Percentiles rank a stretch among this genome's conserved stretches.
Conservation (phyloP, 2,797 vertebrate genomes). For the Malacoctenus gilli region DNA sequence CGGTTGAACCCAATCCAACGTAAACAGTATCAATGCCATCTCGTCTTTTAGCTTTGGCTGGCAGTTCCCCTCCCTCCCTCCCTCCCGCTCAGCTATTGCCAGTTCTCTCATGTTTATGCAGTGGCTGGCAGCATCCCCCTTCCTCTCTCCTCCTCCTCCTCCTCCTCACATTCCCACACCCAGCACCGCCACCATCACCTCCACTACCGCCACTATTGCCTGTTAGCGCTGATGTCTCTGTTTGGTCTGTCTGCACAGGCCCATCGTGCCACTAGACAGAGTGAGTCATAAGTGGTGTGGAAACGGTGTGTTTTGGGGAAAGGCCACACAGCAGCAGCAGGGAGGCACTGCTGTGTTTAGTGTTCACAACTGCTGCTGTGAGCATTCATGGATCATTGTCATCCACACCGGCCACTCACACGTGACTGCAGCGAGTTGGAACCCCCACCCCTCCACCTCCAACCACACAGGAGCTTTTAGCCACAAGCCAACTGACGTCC, state of each 20-base stretch:
- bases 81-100: conserved; percentile 23
- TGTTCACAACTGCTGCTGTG: too few relatives aligned
- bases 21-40: conserved; percentile 58
- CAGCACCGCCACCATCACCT: too few relatives aligned
- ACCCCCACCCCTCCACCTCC: background rate
- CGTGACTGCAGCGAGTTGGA: background rate
- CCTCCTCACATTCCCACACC: conserved; percentile 2
- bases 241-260: conserved; percentile 34
- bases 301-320: conserved; percentile 33
- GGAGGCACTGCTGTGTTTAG: too few relatives aligned
- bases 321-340: background rate
- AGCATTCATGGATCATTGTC: conserved; percentile 10
- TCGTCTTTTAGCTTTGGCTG: conserved; percentile 44
- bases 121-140: conserved; percentile 7
- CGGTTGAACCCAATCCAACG: conserved; percentile 51
- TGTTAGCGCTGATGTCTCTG: conserved; percentile 51
- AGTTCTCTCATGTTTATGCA: conserved; percentile 61
- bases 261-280: conserved; percentile 21
- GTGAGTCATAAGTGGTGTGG: conserved; percentile 41
- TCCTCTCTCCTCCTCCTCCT: too few relatives aligned
- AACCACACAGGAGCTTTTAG: too few relatives aligned
- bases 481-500: too few relatives aligned
- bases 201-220: too few relatives aligned
- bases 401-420: background rate
- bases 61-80: conserved; percentile 3